Conservation (phyloP, 2,113 vertebrate genomes). For the Poeciliopsis prolifica region DNA sequence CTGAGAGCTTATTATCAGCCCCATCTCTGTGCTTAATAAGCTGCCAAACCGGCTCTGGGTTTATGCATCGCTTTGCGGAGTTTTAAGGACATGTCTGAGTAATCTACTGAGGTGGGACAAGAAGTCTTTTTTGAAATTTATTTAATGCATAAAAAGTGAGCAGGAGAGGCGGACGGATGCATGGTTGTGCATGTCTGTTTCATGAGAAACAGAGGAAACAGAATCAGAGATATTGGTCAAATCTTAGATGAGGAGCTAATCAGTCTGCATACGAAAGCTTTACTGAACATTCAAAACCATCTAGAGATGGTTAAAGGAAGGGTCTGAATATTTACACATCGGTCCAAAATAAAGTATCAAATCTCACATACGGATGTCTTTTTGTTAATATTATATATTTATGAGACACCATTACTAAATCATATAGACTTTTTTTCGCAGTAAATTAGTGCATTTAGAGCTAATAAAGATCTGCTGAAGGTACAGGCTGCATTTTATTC, state of each 20-base stretch:
- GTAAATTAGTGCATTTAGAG: too few species aligned
- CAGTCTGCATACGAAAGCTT: not conserved
- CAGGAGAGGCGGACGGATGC: not conserved
- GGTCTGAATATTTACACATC: not conserved
- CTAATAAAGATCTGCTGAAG: not conserved
- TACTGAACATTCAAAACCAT: not conserved
- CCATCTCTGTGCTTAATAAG: not conserved
- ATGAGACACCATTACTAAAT: too few species aligned
- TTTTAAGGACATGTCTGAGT: not conserved
- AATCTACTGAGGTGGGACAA: not conserved
- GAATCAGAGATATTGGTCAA: not conserved
- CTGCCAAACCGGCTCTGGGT: not conserved
- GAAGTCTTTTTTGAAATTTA: not conserved
- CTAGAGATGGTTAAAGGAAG: not conserved
- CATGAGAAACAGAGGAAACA: not conserved
- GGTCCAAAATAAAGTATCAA: not conserved
- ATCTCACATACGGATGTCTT: not conserved
- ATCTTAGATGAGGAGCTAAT: not conserved
- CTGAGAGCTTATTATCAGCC: not conserved
- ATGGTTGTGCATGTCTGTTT: not conserved
- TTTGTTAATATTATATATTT: not conserved
- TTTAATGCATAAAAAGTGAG: not conserved
- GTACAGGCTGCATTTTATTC: not conserved
- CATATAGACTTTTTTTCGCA: too few species aligned
- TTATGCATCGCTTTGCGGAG: not conserved